Evolutionary conservation across 2,113 vertebrate species (phyloP).

Genomic region (Phrynosoma blainvillii): DNA sequence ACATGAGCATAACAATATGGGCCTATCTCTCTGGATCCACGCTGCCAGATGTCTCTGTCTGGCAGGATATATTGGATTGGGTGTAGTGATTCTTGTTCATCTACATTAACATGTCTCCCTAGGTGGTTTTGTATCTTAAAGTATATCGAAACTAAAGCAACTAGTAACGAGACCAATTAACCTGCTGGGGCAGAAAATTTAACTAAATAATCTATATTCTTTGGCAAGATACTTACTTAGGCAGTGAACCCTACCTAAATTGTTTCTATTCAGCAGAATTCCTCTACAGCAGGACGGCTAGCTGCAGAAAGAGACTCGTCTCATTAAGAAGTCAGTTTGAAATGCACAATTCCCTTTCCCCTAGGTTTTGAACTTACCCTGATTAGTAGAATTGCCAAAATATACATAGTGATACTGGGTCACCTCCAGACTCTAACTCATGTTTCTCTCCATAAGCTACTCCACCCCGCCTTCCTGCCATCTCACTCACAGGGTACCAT

Average conservation of each 20-base stretch:
- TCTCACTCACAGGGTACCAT: not conserved
- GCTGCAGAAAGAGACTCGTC: not conserved
- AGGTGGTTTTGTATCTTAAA: not conserved
- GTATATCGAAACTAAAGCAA: not conserved
- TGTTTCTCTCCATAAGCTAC: not conserved
- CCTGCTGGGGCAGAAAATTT: not conserved
- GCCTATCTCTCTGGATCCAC: not conserved
- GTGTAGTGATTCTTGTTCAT: not conserved
- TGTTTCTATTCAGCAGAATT: conserved; percentile 21
- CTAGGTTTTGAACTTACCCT: not conserved
- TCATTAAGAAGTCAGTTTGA: conserved; percentile 1
- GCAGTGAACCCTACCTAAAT: conserved; percentile 4
- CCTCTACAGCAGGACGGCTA: conserved; percentile 16
- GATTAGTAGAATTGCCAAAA: conserved; percentile 17
- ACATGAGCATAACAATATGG: not conserved
- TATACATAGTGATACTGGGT: not conserved
- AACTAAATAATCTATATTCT: not conserved
- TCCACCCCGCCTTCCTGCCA: not conserved
- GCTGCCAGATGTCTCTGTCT: no score
- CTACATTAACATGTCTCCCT: fast-evolving
- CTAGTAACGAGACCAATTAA: not conserved
- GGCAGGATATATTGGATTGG: not conserved
- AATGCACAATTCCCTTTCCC: conserved; percentile 17
- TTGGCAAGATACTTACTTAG: conserved; percentile 16
- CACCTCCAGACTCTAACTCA: not conserved